Evolutionary conservation across 2,888 invertebrate genomes (phyloP).

Genomic region (Boloria selene): DNA sequence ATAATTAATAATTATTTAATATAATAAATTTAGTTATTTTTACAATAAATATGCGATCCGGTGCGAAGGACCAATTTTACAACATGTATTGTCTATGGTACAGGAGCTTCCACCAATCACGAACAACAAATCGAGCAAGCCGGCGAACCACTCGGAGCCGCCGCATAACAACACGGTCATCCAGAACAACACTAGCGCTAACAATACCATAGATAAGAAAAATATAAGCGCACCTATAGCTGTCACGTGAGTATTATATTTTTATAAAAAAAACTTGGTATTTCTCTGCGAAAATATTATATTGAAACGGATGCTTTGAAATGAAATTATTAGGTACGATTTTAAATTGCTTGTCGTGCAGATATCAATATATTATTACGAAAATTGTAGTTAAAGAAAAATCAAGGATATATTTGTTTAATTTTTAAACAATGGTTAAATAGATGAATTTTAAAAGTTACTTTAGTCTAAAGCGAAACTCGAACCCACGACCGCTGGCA

Average conservation of each 20-base stretch:
- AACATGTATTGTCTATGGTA: conserved; percentile 30
- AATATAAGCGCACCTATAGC: conserved; percentile 77
- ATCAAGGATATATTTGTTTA: no score
- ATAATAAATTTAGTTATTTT: conserved; percentile 3
- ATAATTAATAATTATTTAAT: neutral
- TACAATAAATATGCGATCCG: conserved; percentile 15
- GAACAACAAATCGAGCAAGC: conserved; percentile 65
- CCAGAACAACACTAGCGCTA: conserved; percentile 58
- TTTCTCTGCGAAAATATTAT: neutral
- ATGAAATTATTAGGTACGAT: no score
- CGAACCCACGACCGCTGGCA: no score
- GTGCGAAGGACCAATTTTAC: conserved; percentile 16
- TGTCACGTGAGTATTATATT: conserved; percentile 67
- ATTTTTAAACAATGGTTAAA: neutral
- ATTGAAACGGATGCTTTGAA: no score
- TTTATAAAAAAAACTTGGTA: neutral
- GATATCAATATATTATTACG: no score
- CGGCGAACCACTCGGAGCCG: conserved; percentile 56
- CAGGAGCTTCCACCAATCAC: conserved; percentile 77
- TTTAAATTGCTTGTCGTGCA: no score
- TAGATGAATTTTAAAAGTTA: neutral
- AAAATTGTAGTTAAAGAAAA: no score
- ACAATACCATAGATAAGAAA: conserved; percentile 76
- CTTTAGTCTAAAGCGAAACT: neutral
- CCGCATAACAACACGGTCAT: conserved; percentile 48